A percentile compares a stretch with the other conserved stretches of the same genome.
These are phyloP conservation scores for Vulpes vulpes DNA, from an alignment of 2,113 vertebrate genomes.

Conservation along the genomic window DNA sequence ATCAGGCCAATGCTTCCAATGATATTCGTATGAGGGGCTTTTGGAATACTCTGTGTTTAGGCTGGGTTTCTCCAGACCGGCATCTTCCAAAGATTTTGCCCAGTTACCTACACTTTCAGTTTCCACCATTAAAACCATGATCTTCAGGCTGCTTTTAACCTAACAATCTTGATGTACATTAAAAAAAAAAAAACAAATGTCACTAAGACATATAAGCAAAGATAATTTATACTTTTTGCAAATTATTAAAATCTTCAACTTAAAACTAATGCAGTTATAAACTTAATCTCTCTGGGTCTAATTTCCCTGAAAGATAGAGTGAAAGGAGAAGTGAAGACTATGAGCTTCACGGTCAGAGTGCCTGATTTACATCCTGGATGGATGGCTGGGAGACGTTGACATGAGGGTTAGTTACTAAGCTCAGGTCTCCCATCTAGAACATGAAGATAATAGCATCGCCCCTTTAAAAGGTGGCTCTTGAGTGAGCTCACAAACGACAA, in stretches of 20 bases:
- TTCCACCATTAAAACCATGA: neutral
- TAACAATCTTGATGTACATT: neutral
- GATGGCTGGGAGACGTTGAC: accelerated
- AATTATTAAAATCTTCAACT: neutral
- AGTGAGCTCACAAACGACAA: neutral
- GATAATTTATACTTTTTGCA: neutral
- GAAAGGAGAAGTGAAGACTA: neutral
- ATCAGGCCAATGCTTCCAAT: neutral
- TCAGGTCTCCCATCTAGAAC: neutral
- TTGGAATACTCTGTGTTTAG: neutral
- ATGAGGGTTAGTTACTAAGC: neutral
- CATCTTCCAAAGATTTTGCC: neutral
- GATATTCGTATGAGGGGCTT: neutral
- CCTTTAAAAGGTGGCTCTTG: neutral
- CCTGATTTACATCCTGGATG: neutral
- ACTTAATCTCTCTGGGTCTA: neutral
- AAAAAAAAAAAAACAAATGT: neutral
- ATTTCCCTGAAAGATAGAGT: neutral
- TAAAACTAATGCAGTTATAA: neutral
- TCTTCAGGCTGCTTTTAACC: neutral
- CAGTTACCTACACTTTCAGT: neutral
- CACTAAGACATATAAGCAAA: neutral
- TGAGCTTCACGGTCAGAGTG: accelerated
- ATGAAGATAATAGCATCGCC: neutral
- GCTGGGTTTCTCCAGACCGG: neutral